Evolutionary conservation across 1,140 invertebrate genomes (phyloP), one percentile per base, ranked within the genome.

Genomic region (Mamestra configurata): DNA sequence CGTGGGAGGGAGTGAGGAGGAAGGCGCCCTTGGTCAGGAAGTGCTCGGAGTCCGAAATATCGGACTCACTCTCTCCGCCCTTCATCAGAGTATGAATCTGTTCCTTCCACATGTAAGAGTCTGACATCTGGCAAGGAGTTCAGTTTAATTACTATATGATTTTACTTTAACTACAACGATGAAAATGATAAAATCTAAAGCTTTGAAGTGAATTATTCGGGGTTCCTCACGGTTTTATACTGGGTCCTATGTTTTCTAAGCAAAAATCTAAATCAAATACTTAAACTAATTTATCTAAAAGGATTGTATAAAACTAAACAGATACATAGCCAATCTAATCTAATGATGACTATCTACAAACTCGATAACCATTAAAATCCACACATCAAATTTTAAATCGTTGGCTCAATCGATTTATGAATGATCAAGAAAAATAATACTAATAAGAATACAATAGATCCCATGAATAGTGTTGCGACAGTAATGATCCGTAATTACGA

Each of bases 1-100:
- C 97, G 92, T 98, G 97, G 71, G 97, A 97, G 27, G 97, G 97
- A 55, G 97, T 98, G 76, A 98, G 94, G 55, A 98, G 96, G 92
- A 98, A 98, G n/a, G 97, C 97, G 51, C 96, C 96, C 91, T 97
- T 97, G 27, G 96, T 96, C 80, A 97, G 94, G 86, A 97, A 97
- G 84, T 96, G 95, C 49, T 96, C 96, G 2, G 96, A 96, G 85
- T 96, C 96, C 77, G 96, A 97, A 70, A 97, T 94, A 81, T 97
- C 96, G 84, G 96, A 97, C 87, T 97, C 96, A 71, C 96, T 96
- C 87, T 96, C 96, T 89, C 96, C 96, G 89, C 96, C 96, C 90
- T 95, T 95, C 92, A 94, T 95, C 82, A 95, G 81, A 40, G 94
- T 95, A 82, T 95, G 95, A 64, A 95, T 93, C 86, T 95, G 94